Evolutionary conservation across 1,140 invertebrate species (phyloP).

Genomic region (Leptopilina clavipes): DNA sequence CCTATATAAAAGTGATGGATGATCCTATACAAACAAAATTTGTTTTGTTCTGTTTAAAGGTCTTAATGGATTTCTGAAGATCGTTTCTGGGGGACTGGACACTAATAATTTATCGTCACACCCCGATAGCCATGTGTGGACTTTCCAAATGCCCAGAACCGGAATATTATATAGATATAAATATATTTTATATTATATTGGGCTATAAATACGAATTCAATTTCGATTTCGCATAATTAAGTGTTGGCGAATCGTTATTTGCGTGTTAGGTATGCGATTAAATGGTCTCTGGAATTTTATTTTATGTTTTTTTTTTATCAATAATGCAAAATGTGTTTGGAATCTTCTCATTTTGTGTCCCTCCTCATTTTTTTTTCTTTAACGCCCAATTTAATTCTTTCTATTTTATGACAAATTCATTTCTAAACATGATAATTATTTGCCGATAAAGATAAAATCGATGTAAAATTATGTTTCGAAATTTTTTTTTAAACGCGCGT

Average conservation of each 20-base stretch:
- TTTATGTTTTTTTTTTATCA: neutral
- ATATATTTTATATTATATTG: neutral
- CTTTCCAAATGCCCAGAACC: constrained; percentile 18
- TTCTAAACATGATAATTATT: too few relatives aligned
- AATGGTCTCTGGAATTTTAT: neutral
- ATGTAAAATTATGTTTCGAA: too few relatives aligned
- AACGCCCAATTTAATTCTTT: too few relatives aligned
- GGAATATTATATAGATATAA: constrained; percentile 13
- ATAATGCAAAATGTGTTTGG: neutral
- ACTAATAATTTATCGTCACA: constrained; percentile 35
- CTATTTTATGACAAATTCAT: too few relatives aligned
- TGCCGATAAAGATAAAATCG: too few relatives aligned
- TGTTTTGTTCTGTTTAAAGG: constrained; percentile 41
- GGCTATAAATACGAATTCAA: constrained; percentile 53
- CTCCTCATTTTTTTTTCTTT: too few relatives aligned
- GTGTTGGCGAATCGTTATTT: constrained; percentile 37
- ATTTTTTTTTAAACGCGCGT: too few relatives aligned
- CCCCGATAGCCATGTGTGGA: constrained; percentile 6
- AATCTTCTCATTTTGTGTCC: too few relatives aligned
- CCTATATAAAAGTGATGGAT: constrained; percentile 50
- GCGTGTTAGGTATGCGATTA: constrained; percentile 30
- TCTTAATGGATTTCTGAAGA: constrained; percentile 48
- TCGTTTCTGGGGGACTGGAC: constrained; percentile 41
- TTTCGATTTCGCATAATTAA: constrained; percentile 47
- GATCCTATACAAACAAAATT: constrained; percentile 51